Conservation (phyloP, 2,888 invertebrate species). For the Halocaridina rubra region DNA sequence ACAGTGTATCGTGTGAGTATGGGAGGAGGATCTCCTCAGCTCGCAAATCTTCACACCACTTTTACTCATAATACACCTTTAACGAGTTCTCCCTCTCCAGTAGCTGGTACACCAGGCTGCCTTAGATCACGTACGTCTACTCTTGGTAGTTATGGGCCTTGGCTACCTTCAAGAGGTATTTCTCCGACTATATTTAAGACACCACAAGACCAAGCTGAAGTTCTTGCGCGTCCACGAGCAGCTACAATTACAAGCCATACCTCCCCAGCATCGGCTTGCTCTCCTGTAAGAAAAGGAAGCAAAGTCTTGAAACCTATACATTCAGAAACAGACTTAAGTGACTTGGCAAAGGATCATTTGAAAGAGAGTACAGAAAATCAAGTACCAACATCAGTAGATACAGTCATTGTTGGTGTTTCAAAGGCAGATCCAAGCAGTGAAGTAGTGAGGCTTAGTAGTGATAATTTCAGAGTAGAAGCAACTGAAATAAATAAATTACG, state of each 20-base stretch:
- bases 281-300: too few relatives aligned
- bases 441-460: too few relatives aligned
- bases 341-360: too few relatives aligned
- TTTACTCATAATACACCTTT: conserved; percentile 24
- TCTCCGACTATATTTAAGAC: not conserved
- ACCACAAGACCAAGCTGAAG: not conserved
- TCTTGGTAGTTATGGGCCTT: conserved; percentile 23
- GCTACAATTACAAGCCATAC: conserved; percentile 23
- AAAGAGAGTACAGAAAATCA: too few relatives aligned
- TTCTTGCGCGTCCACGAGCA: conserved; percentile 4
- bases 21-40: not conserved
- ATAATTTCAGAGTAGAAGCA: too few relatives aligned
- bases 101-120: conserved; percentile 25
- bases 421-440: too few relatives aligned
- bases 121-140: conserved; percentile 40
- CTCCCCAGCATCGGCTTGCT: not conserved
- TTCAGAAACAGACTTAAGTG: too few relatives aligned
- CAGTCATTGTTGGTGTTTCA: too few relatives aligned
- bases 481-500: too few relatives aligned
- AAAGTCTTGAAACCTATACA: too few relatives aligned
- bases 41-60: conserved; percentile 21
- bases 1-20: conserved; percentile 26
- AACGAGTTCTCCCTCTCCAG: not conserved
- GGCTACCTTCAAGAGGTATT: not conserved
- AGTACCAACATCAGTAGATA: too few relatives aligned